Conservation (phyloP, 64 coral and sea anemone genomes). For the Montipora efflorescens region DNA sequence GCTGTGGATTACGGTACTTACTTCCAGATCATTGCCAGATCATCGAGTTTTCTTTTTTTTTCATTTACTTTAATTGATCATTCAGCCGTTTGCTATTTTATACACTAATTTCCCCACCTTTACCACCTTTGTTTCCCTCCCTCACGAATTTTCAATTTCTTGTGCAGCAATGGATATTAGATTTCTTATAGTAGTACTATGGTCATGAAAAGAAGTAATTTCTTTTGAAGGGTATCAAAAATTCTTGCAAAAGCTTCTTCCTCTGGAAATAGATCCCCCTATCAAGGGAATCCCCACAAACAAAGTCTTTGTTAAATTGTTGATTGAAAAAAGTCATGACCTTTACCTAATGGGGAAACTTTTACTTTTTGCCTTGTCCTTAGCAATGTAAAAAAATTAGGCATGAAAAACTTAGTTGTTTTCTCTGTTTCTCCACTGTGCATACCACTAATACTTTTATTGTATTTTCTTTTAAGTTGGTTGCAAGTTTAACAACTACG, state of each 20-base stretch:
- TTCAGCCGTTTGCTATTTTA: not conserved
- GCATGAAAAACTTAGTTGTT: too few relatives aligned
- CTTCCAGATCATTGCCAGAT: not conserved
- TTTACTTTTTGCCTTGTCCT: not conserved
- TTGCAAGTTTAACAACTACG: conserved; percentile 86
- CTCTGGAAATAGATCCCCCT: not conserved
- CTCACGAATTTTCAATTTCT: not conserved
- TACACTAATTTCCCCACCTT: not conserved
- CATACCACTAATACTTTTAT: not conserved
- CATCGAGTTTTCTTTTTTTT: not conserved
- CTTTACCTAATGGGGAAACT: too few relatives aligned
- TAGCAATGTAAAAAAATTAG: too few relatives aligned
- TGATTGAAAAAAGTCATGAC: not conserved
- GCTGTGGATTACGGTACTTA: not conserved
- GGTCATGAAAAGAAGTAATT: not conserved
- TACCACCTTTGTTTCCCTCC: not conserved
- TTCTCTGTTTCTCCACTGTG: too few relatives aligned
- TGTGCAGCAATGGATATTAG: not conserved
- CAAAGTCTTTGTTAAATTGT: not conserved
- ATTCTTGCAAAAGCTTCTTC: not conserved
- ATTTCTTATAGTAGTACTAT: not conserved
- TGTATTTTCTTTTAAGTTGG: conserved; percentile 77
- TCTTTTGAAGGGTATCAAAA: not conserved
- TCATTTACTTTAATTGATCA: not conserved
- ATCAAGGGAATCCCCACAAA: conserved; percentile 50